Evolutionary conservation across 2,113 vertebrate genomes (phyloP), one percentile per base, ranked within the genome.

Genomic region (Shinisaurus crocodilurus): DNA sequence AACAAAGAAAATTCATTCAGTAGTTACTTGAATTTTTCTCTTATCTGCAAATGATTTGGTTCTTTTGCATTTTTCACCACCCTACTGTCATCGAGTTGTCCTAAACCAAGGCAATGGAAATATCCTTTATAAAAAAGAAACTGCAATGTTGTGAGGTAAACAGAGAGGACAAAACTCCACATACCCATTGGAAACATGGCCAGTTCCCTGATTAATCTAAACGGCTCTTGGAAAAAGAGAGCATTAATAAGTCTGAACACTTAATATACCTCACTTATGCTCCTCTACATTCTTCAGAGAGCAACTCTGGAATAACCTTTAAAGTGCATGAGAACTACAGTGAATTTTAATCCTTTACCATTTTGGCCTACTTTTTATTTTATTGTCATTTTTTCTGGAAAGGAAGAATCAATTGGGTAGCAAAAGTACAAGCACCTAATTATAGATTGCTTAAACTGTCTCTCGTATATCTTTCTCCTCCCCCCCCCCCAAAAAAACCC

Each of bases 231-330:
- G 43, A 9, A 43, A 43, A 86, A 37, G 45, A 75, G 70, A 54
- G 27, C 48, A 87, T 60, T 60, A 63, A 45, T 87, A 40, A 63
- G 10, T 37, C 85, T 74, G 54, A 63, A 65, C 40, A 65, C 8
- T 65, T 79, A 34, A 79, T 77, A 79, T 65, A 77, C 57, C 63
- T 25, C 54, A 29, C 27, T 43, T 79, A 79, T n/a, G 37, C 18
- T 65, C 37, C 40, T 67, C 29, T 65, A 57, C 15, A 67, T 79
- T 88, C 75, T 67, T 79, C 27, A 88, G 57, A 65, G 54, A 79
- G 16, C 37, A 45, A 65, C 29, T 79, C 74, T 34, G 57, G 3
- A 45, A 87, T 79, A 88, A 88, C 86, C 57, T 88, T 88, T 88
- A 88, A 77, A 88, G 86, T n/a, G 40, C 57, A 88, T 23, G 74